These are phyloP conservation scores for Lysandra coridon DNA, from an alignment of 2,888 invertebrate species.

Conservation along the genomic window DNA sequence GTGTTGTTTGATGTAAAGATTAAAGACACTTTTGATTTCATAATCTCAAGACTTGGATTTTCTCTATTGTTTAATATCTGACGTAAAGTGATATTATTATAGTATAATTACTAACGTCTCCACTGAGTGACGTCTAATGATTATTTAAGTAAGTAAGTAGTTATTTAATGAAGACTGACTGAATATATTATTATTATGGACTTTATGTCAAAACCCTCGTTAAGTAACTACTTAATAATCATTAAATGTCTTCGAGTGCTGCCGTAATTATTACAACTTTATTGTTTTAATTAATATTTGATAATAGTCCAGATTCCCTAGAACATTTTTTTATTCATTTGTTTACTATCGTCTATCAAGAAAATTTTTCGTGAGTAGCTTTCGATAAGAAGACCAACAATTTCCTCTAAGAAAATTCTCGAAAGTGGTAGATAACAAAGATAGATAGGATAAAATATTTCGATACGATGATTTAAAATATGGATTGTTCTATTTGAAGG, in stretches of 20 bases:
- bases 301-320: background rate
- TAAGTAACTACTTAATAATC: background rate
- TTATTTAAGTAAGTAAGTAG: background rate
- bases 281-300: conserved; percentile 32
- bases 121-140: background rate
- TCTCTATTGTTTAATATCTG: conserved; percentile 18
- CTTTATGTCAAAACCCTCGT: background rate
- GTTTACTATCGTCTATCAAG: too few species aligned
- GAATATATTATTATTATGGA: background rate
- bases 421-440: too few species aligned
- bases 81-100: conserved; percentile 29
- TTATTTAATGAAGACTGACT: background rate
- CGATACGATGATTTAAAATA: too few species aligned
- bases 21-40: background rate
- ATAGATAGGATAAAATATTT: too few species aligned
- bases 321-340: too few species aligned
- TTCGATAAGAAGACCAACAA: too few species aligned
- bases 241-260: background rate
- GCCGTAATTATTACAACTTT: conserved; percentile 23
- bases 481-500: too few species aligned
- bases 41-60: conserved; percentile 4
- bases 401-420: too few species aligned
- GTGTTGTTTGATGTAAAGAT: background rate
- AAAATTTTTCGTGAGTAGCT: too few species aligned
- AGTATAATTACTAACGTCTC: conserved; percentile 26